Conservation (phyloP, 2,113 vertebrate genomes). For the Dunckerocampus dactyliophorus region DNA sequence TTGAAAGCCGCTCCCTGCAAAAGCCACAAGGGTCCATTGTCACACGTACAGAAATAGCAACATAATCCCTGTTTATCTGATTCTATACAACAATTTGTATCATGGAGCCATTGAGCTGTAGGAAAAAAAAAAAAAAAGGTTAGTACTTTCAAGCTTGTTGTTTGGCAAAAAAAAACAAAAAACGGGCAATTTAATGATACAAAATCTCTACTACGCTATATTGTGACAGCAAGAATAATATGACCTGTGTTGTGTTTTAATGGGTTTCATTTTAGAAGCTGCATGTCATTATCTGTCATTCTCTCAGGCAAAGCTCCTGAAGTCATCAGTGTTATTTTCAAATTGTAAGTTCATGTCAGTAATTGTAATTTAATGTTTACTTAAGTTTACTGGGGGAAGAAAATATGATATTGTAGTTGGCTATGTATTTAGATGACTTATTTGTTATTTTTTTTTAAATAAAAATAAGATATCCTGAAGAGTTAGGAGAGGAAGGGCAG, state of each 20-base stretch:
- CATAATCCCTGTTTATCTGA: neutral
- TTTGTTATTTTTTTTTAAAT: no score
- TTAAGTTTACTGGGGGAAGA: no score
- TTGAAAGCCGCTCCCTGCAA: slow-evolving; percentile 10
- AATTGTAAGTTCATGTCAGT: no score
- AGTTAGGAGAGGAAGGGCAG: no score
- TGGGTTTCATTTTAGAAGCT: neutral
- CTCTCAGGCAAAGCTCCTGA: neutral
- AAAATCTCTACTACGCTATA: neutral
- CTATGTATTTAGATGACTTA: no score
- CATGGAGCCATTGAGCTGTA: neutral
- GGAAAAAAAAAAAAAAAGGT: neutral
- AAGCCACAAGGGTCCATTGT: slow-evolving; percentile 6
- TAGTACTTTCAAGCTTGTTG: neutral
- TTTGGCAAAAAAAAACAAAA: slow-evolving; percentile 3
- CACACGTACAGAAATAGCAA: neutral
- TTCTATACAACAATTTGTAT: slow-evolving; percentile 3
- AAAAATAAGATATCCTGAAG: no score
- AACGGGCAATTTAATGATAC: neutral
- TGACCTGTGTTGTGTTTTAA: neutral
- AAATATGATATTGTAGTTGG: no score
- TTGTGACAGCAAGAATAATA: neutral
- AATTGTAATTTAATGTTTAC: no score
- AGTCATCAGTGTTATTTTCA: no score
- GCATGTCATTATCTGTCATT: neutral